Base-by-base conservation (phyloP, 2,888 invertebrate genomes). In the Leistus spinibarbis region DNA sequence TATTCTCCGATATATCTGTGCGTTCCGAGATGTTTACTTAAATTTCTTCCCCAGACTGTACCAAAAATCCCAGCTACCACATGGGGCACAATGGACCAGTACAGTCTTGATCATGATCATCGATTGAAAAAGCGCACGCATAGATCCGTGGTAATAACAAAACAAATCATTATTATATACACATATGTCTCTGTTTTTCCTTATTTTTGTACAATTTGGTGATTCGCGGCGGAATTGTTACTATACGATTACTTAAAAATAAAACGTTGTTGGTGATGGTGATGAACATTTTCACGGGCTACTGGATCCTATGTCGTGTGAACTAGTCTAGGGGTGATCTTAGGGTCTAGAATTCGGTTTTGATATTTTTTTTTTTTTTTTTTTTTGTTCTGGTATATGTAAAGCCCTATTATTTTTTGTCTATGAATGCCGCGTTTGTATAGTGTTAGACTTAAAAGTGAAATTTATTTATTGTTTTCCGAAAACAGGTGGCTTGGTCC, bases 11-110 rank as follows among this genome's bases (percentile, higher is more conserved):
- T 5, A 40, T 40, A 10, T 40, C 1, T 40, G 40, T 40, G 40
- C 40, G 40, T 40, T 40, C 40, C 7, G 13, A 40, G 40, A 40
- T 73, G 67, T 73, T 73, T 73, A 73, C 73, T 13, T 73, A 57
- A 67, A 23, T 40, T 73, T 73, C 67, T 73, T 73, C 67, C 67
- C 40, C 17, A 40, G 73, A 73, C 73, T 73, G 73, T 73, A 73
- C 73, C 16, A 66, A 73, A 67, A 67, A 73, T 73, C 73, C 62
- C 73, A 67, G 62, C 53, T 60, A 75, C 78, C 78, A 78, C 78
- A 78, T 78, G 78, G 78, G 77, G 77, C 63, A 76, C 78, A 78
- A 56, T 76, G 54, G 77, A 13, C 78, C 78, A 77, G 27, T 19
- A 23, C 65, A 68, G 62, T 69, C 20, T 54, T 75, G 40, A 20